phyloP scores from a whole-genome alignment of 2,797 vertebrate species.

The Xiphophorus birchmanni region DNA sequence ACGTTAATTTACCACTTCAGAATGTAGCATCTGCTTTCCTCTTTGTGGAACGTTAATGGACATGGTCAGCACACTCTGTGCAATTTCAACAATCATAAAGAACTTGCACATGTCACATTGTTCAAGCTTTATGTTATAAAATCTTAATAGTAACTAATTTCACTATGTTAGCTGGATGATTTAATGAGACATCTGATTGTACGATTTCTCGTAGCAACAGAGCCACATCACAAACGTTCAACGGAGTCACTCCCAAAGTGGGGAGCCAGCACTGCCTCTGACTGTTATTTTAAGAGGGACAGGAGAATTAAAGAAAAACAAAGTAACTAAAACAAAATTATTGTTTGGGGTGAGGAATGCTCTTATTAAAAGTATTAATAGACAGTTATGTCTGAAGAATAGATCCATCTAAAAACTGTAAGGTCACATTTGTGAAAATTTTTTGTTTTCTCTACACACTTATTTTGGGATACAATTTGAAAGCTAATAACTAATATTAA shows the following conservation, averaged over 20 bases:
- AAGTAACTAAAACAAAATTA: not conserved
- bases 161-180: not conserved
- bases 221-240: not conserved
- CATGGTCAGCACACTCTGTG: conserved; percentile 19
- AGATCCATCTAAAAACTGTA: not conserved
- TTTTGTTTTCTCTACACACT: not conserved
- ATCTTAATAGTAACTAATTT: not conserved
- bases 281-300: not conserved
- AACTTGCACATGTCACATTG: not conserved
- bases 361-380: not conserved
- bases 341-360: not conserved
- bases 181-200: not conserved
- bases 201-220: not conserved
- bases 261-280: not conserved
- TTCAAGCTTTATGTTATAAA: not conserved
- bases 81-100: not conserved
- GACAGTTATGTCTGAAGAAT: not conserved
- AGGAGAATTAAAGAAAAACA: not conserved
- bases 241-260: not conserved
- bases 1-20: conserved; percentile 16
- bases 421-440: not conserved
- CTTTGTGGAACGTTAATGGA: conserved; percentile 64
- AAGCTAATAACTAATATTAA: not conserved
- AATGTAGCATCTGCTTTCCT: conserved; percentile 73
- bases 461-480: not conserved